Evolutionary conservation across 37 sponge, comb jelly and placozoan genomes (phyloP), one percentile per base, ranked within the genome.

Genomic region (Beroe forskalii): DNA sequence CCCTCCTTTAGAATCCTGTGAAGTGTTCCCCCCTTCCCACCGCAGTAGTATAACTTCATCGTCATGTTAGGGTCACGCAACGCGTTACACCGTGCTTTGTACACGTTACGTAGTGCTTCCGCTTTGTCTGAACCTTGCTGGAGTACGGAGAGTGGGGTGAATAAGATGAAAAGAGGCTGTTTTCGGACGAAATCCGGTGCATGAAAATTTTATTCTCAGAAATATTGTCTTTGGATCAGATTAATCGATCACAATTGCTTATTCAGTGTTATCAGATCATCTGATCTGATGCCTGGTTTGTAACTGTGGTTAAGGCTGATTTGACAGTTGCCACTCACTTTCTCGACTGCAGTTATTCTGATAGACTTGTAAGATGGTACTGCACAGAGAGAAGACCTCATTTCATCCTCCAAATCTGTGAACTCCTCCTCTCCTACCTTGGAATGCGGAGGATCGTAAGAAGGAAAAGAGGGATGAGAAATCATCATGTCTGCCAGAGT

Each of bases 351-450:
- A 4, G 86, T 44, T 40, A 80, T 80, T 80, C 86, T 41, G 30
- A 80, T 80, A 0, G 86, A 44, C 30, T 80, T 41, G 31, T 80
- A 80, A 48, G 86, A 80, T 6, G 86, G 86, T 6, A 80, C 86
- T 20, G 44, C 55, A 80, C 86, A 80, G 6, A 80, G 20, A 4
- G 44, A 32, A 0, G 86, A 23, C 40, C 86, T 80, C 17, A 80
- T 44, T 80, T 80, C 86, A n/a, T 80, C 86, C 55, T 80, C 86
- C 22, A 80, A n/a, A 41, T 41, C 55, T 4, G 14, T 80, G 40
- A 44, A 80, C 30, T 80, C 86, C 42, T 80, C 86, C 20, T 80
- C 86, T 39, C 86, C 86, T 23, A 80, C 40, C 86, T 80, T 35
- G 14, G 75, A 72, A n/a, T 55, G n/a, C n/a, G n/a, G n/a, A n/a